Evolutionary conservation across 2,888 invertebrate genomes (phyloP), one percentile per base, ranked within the genome.

Genomic region (Andrena marginata): DNA sequence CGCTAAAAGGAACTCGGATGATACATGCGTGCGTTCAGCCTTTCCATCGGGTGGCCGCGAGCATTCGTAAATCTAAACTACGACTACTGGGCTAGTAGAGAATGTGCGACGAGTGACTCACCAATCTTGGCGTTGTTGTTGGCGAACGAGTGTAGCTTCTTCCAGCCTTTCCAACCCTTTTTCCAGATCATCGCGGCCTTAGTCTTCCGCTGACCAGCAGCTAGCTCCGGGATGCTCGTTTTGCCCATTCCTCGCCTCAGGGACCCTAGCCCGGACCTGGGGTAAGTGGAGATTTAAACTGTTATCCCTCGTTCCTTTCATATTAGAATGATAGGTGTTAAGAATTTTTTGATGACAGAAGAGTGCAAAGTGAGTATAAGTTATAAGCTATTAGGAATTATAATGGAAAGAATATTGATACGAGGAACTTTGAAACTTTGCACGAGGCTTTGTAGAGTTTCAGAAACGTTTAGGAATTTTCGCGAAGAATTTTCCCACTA

Each of bases 61-160:
- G 16, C 59, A n/a, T 8, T 29, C n/a, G 60, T 26, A 31, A 13
- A 31, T 26, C 54, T 2, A n/a, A 69, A 26, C 8, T 33, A 33
- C 23, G 2, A 13, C 54, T 35, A 1, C 20, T 20, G 33, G n/a
- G 33, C 16, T 62, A 48, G 48, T n/a, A 10, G 31, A 56, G 20
- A 63, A 48, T n/a, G 49, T 42, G n/a, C n/a, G 48, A 49, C 6
- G 51, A 59, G 5, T 68, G 68, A 95, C 96, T 96, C 94, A 97
- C 97, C 97, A 60, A 96, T 95, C 93, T 97, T 97, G 92, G 96
- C 96, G 91, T 96, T 96, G 91, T 96, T 96, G 89, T 96, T 96
- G 71, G 96, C 96, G 91, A 97, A 96, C 35, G 96, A 96, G 20
- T 97, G 96, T 87, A 97, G 94, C 93, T 97, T 97, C 92, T 96